Evolutionary conservation across 2,888 invertebrate species (phyloP), one percentile per base, ranked within the genome.

Genomic region (Drosophila demipolita): DNA sequence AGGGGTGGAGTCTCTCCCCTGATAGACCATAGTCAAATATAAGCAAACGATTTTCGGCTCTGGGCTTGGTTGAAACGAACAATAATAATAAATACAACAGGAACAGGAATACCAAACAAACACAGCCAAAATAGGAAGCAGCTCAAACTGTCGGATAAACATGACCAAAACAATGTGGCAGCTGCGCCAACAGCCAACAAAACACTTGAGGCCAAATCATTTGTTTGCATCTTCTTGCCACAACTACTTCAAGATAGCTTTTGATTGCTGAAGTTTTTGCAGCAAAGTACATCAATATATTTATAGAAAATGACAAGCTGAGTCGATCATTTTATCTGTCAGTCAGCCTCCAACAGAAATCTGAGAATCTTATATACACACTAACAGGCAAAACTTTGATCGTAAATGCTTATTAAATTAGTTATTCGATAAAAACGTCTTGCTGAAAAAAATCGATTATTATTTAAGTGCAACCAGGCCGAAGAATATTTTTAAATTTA

Each of bases 241-340:
- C 57, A 59, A 58, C 29, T 36, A 42, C 33, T 54, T 42, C 57
- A 60, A 70, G 58, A 67, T 68, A 63, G 63, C 48, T 58, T 71
- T 45, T 74, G 78, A 81, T 74, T 84, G 72, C 61, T 38, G 32
- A 75, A 78, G 82, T 78, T 80, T 66, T 70, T 53, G 59, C 29
- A 45, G 55, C 20, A 15, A 20, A 35, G 5, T 35, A 35, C 6
- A 20, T 6, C 1, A 23, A 23, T 23, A 35, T 7, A 23, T 23
- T 17, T 5, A 20, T 52, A 20, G 4, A 9, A 9, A 4, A 9
- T n/a, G 40, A 40, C n/a, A n/a, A n/a, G n/a, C 9, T 40, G 8
- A 4, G 40, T n/a, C 38, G 36, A 15, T 29, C 0, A 29, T 29
- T 29, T 29, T 1, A 29, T 29, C 6, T 29, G 29, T 29, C 29